Evolutionary conservation across 2,113 vertebrate genomes (phyloP).

Genomic region (Morone saxatilis): DNA sequence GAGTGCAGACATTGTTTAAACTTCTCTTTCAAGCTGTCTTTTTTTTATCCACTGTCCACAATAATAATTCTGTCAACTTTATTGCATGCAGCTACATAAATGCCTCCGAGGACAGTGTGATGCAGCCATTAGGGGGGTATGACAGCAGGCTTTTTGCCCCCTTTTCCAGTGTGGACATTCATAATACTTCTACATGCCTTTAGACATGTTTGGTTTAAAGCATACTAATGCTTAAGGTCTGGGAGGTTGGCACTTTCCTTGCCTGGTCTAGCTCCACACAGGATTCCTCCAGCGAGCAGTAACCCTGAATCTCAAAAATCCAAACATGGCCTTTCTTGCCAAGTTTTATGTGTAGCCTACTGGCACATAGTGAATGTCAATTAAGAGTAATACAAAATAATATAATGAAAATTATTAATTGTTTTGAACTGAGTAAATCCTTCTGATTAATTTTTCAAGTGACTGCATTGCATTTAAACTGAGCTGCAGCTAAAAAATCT

Average conservation of each 20-base stretch:
- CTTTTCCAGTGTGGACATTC: too few relatives aligned
- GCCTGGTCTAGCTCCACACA: not conserved
- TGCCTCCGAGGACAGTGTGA: too few relatives aligned
- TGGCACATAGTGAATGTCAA: not conserved
- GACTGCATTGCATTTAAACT: not conserved
- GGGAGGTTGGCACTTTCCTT: not conserved
- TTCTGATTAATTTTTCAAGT: not conserved
- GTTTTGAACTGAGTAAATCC: slow-evolving; percentile 13
- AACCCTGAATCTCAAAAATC: not conserved
- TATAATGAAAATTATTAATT: not conserved
- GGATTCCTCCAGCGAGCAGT: not conserved
- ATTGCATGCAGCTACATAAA: too few relatives aligned
- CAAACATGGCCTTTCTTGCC: not conserved
- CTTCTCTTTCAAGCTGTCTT: too few relatives aligned
- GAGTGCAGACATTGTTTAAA: too few relatives aligned
- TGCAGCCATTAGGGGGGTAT: too few relatives aligned
- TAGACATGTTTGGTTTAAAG: not conserved
- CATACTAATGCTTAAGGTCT: too few relatives aligned
- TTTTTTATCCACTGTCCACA: too few relatives aligned
- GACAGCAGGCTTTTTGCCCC: too few relatives aligned
- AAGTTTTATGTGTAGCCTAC: not conserved
- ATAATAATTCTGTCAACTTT: too few relatives aligned
- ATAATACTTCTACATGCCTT: too few relatives aligned
- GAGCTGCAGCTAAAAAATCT: slow-evolving; percentile 18
- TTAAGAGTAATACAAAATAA: not conserved